A percentile compares a stretch with the other conserved stretches of the same genome.
Evolutionary conservation across 2,113 vertebrate genomes (phyloP).

Genomic region (Rhinoderma darwinii): DNA sequence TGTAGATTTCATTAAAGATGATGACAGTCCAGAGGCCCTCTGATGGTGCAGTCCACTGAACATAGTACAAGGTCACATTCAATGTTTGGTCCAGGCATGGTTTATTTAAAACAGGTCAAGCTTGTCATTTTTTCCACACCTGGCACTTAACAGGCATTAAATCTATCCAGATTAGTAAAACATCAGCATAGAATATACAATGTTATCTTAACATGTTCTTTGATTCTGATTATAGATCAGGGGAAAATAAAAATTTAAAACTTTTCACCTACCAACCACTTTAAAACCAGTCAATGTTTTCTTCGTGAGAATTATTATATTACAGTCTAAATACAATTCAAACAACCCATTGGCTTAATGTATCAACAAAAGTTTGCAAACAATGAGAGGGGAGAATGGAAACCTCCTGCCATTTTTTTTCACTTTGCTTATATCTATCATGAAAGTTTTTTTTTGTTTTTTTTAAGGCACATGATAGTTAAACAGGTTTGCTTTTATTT

Average conservation of each 20-base stretch:
- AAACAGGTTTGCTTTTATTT: constrained; percentile 91
- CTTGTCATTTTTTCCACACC: constrained; percentile 90
- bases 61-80: constrained; percentile 36
- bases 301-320: constrained; percentile 77
- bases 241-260: constrained; percentile 74
- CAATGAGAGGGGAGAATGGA: constrained; percentile 76
- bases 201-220: constrained; percentile 85
- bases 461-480: constrained; percentile 96
- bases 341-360: constrained; percentile 83
- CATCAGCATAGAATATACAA: constrained; percentile 85
- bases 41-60: neutral
- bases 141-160: constrained; percentile 89
- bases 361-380: constrained; percentile 75
- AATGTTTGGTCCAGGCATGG: constrained; percentile 84
- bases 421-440: constrained; percentile 78
- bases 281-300: constrained; percentile 74
- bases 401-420: constrained; percentile 67
- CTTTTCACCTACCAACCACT: constrained; percentile 75
- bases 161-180: constrained; percentile 92
- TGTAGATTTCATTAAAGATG: neutral
- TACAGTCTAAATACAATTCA: constrained; percentile 91
- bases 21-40: neutral
- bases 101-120: constrained; percentile 99
- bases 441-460: no score
- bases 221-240: constrained; percentile 38